phyloP scores from a whole-genome alignment of 2,888 invertebrate genomes.

The Perdita meconis region DNA sequence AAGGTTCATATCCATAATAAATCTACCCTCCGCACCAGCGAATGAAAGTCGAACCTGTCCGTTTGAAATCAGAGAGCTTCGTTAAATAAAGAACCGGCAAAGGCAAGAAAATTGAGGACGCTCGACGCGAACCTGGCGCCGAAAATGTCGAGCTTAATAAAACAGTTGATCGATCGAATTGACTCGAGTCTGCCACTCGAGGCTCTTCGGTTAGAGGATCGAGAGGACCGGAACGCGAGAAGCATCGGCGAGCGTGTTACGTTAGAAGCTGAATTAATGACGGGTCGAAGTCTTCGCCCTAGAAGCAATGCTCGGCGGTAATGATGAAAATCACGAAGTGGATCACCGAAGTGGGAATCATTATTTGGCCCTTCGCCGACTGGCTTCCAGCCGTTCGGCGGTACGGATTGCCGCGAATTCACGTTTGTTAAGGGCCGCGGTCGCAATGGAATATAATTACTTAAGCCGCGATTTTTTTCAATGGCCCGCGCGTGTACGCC shows the following conservation, averaged over 20 bases:
- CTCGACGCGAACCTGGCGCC: not conserved
- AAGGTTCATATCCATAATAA: too few species aligned
- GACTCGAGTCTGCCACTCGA: conserved; percentile 10
- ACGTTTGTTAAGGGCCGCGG: conserved; percentile 34
- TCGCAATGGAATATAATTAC: conserved; percentile 50
- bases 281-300: conserved; percentile 10
- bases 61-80: not conserved
- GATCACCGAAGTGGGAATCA: conserved; percentile 33
- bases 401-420: conserved; percentile 39
- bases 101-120: not conserved
- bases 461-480: conserved; percentile 42
- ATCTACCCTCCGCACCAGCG: too few species aligned
- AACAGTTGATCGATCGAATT: conserved; percentile 51
- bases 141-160: conserved; percentile 45
- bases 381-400: not conserved
- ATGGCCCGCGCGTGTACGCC: not conserved
- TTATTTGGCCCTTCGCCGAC: conserved; percentile 23
- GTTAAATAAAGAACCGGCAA: not conserved
- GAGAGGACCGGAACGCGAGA: conserved; percentile 24
- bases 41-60: too few species aligned
- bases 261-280: conserved; percentile 8
- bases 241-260: conserved; percentile 25
- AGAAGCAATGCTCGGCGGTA: conserved; percentile 19
- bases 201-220: not conserved
- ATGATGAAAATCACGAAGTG: conserved; percentile 41